Percentiles rank a stretch among this genome's conserved stretches.
phyloP scores from a whole-genome alignment of 1,140 invertebrate genomes.

The Drosophila navojoa region DNA sequence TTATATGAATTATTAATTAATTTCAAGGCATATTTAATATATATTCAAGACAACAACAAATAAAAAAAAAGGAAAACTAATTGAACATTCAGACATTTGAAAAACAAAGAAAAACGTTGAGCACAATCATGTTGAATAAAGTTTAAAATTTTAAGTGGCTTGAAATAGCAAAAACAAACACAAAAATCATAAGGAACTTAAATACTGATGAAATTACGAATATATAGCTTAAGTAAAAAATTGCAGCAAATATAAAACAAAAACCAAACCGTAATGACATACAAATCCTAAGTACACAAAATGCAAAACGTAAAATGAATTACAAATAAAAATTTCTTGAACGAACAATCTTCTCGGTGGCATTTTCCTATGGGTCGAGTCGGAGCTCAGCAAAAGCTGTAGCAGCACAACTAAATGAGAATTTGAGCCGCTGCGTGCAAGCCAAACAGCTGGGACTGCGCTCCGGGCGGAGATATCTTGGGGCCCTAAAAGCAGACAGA shows the following conservation, averaged over 20 bases:
- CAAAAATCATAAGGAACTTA: constrained; percentile 17
- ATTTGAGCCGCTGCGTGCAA: constrained; percentile 62
- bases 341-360: constrained; percentile 2
- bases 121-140: constrained; percentile 74
- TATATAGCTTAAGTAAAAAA: constrained; percentile 47
- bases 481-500: constrained; percentile 20
- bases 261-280: constrained; percentile 12
- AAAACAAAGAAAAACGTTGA: constrained; percentile 62
- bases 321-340: constrained; percentile 31
- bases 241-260: constrained; percentile 43
- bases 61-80: neutral
- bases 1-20: constrained; percentile 36
- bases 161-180: constrained; percentile 39
- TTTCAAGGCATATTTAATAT: constrained; percentile 28
- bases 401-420: constrained; percentile 57
- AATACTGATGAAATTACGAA: constrained; percentile 34
- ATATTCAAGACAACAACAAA: constrained; percentile 23
- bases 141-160: constrained; percentile 50
- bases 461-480: constrained; percentile 16
- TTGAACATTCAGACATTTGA: constrained; percentile 3
- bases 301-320: constrained; percentile 46
- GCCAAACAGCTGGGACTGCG: constrained; percentile 56
- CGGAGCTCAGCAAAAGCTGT: constrained; percentile 19
- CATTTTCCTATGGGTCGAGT: neutral
- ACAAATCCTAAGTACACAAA: constrained; percentile 53